Base-by-base conservation (phyloP, 2,113 vertebrate species). In the Dipodomys spectabilis region DNA sequence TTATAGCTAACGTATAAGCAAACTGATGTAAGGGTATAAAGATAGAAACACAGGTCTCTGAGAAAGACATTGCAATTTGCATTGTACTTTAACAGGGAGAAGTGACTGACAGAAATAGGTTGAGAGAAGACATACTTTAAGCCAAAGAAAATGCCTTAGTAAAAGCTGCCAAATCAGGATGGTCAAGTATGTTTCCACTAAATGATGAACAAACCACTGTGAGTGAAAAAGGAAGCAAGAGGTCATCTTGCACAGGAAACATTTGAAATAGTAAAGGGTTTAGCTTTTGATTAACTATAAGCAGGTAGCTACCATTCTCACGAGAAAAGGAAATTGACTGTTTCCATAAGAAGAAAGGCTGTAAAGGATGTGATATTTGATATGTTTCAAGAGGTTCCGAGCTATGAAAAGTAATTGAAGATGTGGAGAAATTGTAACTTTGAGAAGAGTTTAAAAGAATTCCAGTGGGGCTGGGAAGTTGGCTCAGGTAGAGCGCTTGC, bases 1-100 rank as follows among this genome's bases (percentile, higher is more conserved):
- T 60, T 89, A 68, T 64, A 88, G 84, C 45, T 84, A 87, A 94
- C 95, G 53, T 78, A 87, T 90, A 95, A 84, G 28, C 44, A 91
- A 93, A 83, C 69, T 86, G 28, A 57, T 80, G 25, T 27, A 78
- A 19, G 30, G 28, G 5, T 16, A 82, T 60, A 67, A 93, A 88
- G 27, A 86, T 25, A 19, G 68, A 89, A 88, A 89, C n/a, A 87
- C 19, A 35, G 65, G n/a, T 74, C 49, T 92, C 69, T 85, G 20
- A 95, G 30, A 35, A 90, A 89, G 45, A 86, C 35, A 86, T 13
- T 79, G 9, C 8, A 30, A 68, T 86, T 80, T 88, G 49, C 49
- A 73, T 25, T 82, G 57, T 39, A 4, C 30, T 93, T 85, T 84
- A 71, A 87, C 71, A 78, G 44, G 23, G 22, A 23, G 72, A 18